A percentile compares a stretch with the other conserved stretches of the same genome.
Conservation (phyloP, 2,888 invertebrate species). For the Zeuzera pyrina region DNA sequence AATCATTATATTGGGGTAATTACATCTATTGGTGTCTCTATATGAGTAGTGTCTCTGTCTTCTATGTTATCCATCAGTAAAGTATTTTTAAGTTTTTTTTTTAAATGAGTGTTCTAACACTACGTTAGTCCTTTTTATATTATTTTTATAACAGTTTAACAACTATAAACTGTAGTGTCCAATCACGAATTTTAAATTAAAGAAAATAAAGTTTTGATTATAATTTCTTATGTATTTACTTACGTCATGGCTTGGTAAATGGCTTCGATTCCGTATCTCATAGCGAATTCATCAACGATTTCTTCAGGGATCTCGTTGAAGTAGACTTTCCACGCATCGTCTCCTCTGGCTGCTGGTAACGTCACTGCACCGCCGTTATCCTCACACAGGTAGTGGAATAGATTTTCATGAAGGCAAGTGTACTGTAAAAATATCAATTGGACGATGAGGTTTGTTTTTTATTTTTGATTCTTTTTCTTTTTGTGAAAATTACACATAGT, state of each 20-base stretch:
- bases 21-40: no score
- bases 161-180: no score
- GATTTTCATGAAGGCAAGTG: slow-evolving; percentile 98
- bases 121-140: no score
- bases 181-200: no score
- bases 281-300: slow-evolving; percentile 99
- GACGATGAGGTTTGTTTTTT: no score
- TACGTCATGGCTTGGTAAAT: slow-evolving; percentile 99
- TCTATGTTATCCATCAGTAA: background rate
- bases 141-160: no score
- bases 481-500: no score
- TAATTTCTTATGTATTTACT: no score
- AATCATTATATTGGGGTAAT: no score
- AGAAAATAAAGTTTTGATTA: no score
- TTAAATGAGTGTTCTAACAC: background rate
- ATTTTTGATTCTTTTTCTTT: no score
- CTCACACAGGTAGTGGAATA: slow-evolving; percentile 98
- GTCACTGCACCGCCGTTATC: slow-evolving; percentile 92
- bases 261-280: slow-evolving; percentile 99
- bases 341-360: slow-evolving; percentile 93
- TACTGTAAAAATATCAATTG: slow-evolving; percentile 79
- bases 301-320: slow-evolving; percentile 99
- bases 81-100: background rate
- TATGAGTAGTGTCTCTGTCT: background rate
- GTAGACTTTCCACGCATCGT: slow-evolving; percentile 99